A percentile compares a stretch with the other conserved stretches of the same genome.
phyloP scores from a whole-genome alignment of 2,888 invertebrate species.

The Mythimna lalbum region DNA sequence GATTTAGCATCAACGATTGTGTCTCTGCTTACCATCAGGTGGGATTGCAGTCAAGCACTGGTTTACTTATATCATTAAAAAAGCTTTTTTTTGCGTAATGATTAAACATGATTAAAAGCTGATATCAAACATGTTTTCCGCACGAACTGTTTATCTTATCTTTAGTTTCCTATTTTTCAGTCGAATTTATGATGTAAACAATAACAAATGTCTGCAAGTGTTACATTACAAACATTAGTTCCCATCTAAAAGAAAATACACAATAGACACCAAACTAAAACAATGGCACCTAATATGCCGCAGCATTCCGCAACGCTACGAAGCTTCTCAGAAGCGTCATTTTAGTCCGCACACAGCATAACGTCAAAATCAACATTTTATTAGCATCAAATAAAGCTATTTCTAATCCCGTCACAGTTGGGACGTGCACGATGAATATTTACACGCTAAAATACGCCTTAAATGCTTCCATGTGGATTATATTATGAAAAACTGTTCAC shows the following conservation, averaged over 20 bases:
- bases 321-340: constrained; percentile 59
- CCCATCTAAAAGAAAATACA: constrained; percentile 14
- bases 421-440: constrained; percentile 84
- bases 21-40: too few relatives aligned
- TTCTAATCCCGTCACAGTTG: constrained; percentile 79
- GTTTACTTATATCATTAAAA: too few relatives aligned
- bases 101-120: neutral
- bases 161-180: neutral
- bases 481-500: constrained; percentile 90
- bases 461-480: constrained; percentile 85
- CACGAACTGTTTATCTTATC: constrained; percentile 15
- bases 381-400: constrained; percentile 83
- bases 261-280: constrained; percentile 28
- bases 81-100: neutral
- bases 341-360: constrained; percentile 66
- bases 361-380: constrained; percentile 76
- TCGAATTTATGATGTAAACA: constrained; percentile 23
- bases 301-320: constrained; percentile 44
- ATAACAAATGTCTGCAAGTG: constrained; percentile 18
- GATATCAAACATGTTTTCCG: neutral
- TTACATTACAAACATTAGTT: constrained; percentile 18
- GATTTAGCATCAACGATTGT: too few relatives aligned
- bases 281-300: constrained; percentile 64
- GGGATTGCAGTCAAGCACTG: too few relatives aligned
- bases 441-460: constrained; percentile 81